These are phyloP conservation scores for Nothoprocta perdicaria DNA, from an alignment of 2,113 vertebrate genomes.

Conservation along the genomic window DNA sequence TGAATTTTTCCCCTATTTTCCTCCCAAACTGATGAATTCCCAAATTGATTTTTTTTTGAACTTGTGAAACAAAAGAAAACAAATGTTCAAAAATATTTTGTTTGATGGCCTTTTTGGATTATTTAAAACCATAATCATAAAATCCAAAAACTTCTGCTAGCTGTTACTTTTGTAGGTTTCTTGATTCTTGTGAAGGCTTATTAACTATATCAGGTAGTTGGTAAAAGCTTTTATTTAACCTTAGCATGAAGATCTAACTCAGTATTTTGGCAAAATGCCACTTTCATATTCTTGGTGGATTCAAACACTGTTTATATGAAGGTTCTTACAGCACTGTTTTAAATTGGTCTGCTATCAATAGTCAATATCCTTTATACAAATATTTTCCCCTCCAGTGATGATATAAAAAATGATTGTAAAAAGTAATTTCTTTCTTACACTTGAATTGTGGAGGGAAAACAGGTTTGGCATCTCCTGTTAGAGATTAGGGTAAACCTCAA, in stretches of 20 bases:
- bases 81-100: neutral
- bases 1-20: neutral
- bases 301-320: neutral
- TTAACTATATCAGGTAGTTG: neutral
- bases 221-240: neutral
- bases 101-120: rapidly evolving
- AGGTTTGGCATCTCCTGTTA: neutral
- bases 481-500: neutral
- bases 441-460: neutral
- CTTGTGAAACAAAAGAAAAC: neutral
- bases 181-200: neutral
- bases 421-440: neutral
- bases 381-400: neutral
- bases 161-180: neutral
- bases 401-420: neutral
- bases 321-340: neutral
- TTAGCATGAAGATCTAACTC: neutral
- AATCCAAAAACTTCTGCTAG: neutral
- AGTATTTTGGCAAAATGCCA: neutral
- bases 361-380: neutral
- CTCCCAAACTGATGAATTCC: neutral
- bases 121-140: neutral
- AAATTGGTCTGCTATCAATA: neutral
- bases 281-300: neutral
- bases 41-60: neutral